Base-by-base conservation (phyloP, 2,797 vertebrate species). In the Acomys russatus region DNA sequence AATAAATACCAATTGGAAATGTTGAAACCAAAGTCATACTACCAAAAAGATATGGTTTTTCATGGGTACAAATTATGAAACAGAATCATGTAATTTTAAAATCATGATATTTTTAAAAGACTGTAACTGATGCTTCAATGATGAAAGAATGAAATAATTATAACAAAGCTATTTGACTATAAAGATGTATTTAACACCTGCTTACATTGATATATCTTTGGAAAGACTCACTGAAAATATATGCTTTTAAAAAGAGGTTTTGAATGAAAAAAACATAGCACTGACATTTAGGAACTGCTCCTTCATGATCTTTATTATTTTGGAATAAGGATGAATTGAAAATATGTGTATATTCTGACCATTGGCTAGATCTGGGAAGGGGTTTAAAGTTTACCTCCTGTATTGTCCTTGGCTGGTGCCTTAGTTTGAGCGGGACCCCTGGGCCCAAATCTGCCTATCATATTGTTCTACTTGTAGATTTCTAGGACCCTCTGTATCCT, bases 291-390 rank as follows among this genome's bases (percentile, higher is more conserved):
- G 22, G 30, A 74, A 93, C 8, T 78, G 12, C 1, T 61, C 15
- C 79, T 73, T 33, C 25, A 79, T 30, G 35, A 1, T 59, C 1
- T 89, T 95, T 84, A 83, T 91, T 88, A 44, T 88, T 84, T 74
- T 22, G 88, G 11, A 92, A 91, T n/a, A 82, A 90, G 89, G 64
- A 91, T 54, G 54, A 95, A 56, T 74, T 73, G 56, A 88, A 88
- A 92, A 89, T 66, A 71, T 68, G 10, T 92, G 15, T 86, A 70
- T 95, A 80, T 92, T 87, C n/a, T n/a, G n/a, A n/a, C n/a, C n/a
- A n/a, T n/a, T n/a, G n/a, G n/a, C n/a, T n/a, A n/a, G n/a, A n/a
- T n/a, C n/a, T n/a, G n/a, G n/a, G n/a, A n/a, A n/a, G n/a, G n/a
- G n/a, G n/a, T n/a, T n/a, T n/a, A n/a, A n/a, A n/a, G n/a, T n/a